A percentile compares a stretch with the other conserved stretches of the same genome.
Conservation (phyloP, 2,888 invertebrate species). For the Spisula solida region DNA sequence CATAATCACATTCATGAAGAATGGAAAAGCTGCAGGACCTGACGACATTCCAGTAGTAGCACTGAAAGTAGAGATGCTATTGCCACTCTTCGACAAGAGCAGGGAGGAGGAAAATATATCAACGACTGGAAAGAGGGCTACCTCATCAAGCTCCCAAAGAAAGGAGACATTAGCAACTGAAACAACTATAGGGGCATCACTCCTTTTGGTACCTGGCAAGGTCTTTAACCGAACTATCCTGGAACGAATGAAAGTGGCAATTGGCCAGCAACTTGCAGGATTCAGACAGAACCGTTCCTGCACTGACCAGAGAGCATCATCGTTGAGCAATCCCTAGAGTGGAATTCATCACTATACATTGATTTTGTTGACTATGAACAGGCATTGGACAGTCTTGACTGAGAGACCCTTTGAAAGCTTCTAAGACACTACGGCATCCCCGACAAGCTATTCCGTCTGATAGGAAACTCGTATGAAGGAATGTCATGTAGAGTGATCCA, state of each 20-base stretch:
- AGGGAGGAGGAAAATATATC: neutral
- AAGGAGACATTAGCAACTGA: constrained; percentile 43
- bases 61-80: no score
- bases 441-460: neutral
- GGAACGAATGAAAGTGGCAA: constrained; percentile 28
- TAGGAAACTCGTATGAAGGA: neutral
- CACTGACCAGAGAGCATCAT: constrained; percentile 45
- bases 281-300: constrained; percentile 41
- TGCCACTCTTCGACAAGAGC: neutral
- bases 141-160: constrained; percentile 40
- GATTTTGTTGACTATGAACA: constrained; percentile 49
- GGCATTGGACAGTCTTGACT: constrained; percentile 36
- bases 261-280: constrained; percentile 47
- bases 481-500: neutral
- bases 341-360: constrained; percentile 41
- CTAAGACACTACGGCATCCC: neutral
- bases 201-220: constrained; percentile 38
- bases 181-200: constrained; percentile 56
- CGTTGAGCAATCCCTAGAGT: constrained; percentile 35
- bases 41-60: no score
- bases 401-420: neutral
- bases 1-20: no score
- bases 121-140: constrained; percentile 18
- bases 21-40: no score
- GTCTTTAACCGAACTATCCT: constrained; percentile 45